phyloP scores from a whole-genome alignment of 1,140 invertebrate species.

The Heliconius hewitsoni region DNA sequence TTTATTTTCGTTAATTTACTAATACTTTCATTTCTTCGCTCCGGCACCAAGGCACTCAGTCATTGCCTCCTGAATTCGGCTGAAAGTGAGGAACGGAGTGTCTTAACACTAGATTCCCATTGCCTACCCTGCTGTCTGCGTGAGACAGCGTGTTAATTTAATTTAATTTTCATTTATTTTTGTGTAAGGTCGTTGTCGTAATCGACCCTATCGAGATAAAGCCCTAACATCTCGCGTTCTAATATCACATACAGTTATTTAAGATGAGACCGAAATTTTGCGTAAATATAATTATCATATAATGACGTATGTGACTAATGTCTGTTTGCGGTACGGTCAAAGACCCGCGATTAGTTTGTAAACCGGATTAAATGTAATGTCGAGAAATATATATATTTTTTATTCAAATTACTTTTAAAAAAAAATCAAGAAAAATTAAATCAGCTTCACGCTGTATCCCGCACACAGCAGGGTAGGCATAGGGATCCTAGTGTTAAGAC shows the following conservation, averaged over 20 bases:
- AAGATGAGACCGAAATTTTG: constrained; percentile 16
- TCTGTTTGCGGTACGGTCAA: constrained; percentile 27
- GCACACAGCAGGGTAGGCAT: too few species aligned
- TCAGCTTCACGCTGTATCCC: too few species aligned
- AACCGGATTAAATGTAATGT: constrained; percentile 16
- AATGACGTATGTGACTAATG: constrained; percentile 33
- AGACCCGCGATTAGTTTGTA: constrained; percentile 30
- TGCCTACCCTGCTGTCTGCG: too few species aligned
- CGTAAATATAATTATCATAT: constrained; percentile 35
- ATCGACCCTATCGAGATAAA: not conserved
- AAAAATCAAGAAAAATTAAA: too few species aligned
- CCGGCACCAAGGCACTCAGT: too few species aligned
- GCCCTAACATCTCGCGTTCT: constrained; percentile 13
- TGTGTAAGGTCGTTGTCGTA: not conserved
- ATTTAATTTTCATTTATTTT: not conserved
- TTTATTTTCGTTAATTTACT: too few species aligned
- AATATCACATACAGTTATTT: constrained; percentile 18
- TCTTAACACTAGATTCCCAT: too few species aligned
- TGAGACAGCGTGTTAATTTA: too few species aligned
- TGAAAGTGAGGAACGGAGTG: too few species aligned
- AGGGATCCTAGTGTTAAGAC: too few species aligned
- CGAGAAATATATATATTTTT: not conserved
- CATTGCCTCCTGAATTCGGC: too few species aligned
- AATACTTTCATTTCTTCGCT: too few species aligned
- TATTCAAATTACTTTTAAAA: not conserved